Evolutionary conservation across 1,140 invertebrate genomes (phyloP).

Genomic region (Hyphantria cunea): DNA sequence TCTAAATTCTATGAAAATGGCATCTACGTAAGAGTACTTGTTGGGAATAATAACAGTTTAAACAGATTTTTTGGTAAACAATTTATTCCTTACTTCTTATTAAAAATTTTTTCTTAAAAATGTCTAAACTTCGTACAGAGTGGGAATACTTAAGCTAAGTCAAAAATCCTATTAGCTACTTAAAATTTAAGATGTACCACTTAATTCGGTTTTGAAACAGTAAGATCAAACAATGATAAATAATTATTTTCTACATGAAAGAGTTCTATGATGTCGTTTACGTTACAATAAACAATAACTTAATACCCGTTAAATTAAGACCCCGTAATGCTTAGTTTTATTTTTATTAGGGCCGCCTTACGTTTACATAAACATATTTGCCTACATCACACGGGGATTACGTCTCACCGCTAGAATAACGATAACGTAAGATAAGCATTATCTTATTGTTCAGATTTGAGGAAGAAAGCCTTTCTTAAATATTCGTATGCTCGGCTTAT

Average conservation of each 20-base stretch:
- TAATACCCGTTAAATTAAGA: neutral
- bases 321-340: neutral
- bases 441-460: neutral
- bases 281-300: conserved; percentile 2
- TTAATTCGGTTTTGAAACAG: no score
- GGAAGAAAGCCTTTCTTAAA: neutral
- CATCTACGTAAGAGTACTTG: no score
- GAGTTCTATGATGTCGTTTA: neutral
- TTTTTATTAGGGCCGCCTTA: neutral
- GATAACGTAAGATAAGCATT: conserved; percentile 1
- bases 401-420: conserved; percentile 1
- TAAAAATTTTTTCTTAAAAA: no score
- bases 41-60: no score
- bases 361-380: neutral
- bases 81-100: no score
- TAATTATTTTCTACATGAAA: neutral
- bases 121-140: no score
- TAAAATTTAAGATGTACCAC: no score
- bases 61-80: no score
- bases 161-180: no score
- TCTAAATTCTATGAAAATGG: no score
- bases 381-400: conserved; percentile 4
- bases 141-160: no score
- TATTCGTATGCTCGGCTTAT: neutral
- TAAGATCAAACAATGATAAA: no score